These are phyloP conservation scores for Muscicapa comitata DNA, from an alignment of 2,797 vertebrate genomes.

Conservation along the genomic window DNA sequence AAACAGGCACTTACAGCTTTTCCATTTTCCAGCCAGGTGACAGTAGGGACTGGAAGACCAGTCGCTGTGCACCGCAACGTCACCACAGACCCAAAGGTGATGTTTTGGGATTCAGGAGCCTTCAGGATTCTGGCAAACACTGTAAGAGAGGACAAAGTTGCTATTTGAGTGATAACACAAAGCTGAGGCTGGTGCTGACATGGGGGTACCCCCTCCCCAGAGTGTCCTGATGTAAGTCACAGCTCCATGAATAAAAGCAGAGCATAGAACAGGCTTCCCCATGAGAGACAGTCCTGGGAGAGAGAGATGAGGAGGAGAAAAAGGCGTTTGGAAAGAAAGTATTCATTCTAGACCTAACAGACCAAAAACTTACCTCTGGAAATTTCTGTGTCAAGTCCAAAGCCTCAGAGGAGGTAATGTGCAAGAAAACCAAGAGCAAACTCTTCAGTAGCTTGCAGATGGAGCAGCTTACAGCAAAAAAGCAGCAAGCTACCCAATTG, in stretches of 20 bases:
- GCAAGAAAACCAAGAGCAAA: neutral
- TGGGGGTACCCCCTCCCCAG: neutral
- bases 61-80: constrained; percentile 87
- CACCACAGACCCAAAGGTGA: constrained; percentile 88
- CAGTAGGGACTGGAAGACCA: constrained; percentile 88
- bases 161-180: neutral
- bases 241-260: neutral
- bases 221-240: neutral
- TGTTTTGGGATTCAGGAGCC: constrained; percentile 90
- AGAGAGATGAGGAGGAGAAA: accelerated
- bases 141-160: constrained; percentile 65
- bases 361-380: neutral
- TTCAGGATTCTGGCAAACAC: constrained; percentile 93
- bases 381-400: neutral
- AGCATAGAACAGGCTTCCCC: accelerated
- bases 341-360: neutral
- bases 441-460: neutral
- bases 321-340: neutral
- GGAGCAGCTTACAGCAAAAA: neutral
- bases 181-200: neutral
- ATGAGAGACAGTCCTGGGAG: neutral
- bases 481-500: neutral
- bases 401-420: neutral
- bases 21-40: constrained; percentile 97
- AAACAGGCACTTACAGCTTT: constrained; percentile 84